Evolutionary conservation across 2,113 vertebrate species (phyloP).

Genomic region (Atractosteus spatula): DNA sequence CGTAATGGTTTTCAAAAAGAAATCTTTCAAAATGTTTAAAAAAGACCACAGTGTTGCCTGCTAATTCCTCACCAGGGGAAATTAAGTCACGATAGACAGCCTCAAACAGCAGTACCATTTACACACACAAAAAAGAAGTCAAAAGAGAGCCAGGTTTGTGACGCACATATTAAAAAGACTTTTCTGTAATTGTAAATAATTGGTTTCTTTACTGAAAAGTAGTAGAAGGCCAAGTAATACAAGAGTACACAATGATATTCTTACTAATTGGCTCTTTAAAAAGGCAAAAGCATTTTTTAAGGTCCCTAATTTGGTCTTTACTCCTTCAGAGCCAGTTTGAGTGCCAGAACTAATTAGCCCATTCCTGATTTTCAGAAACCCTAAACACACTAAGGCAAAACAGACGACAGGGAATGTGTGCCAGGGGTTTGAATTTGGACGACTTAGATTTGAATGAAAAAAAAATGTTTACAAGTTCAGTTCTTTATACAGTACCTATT

Average conservation of each 20-base stretch:
- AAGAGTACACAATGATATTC: constrained; percentile 58
- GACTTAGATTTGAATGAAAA: constrained; percentile 22
- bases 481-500: constrained; percentile 1
- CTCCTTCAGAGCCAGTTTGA: constrained; percentile 58
- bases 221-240: constrained; percentile 58
- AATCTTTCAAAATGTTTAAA: too few species aligned
- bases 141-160: constrained; percentile 32
- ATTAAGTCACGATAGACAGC: neutral
- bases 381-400: constrained; percentile 56
- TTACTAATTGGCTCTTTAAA: constrained; percentile 72
- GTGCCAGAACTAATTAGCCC: constrained; percentile 71
- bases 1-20: too few species aligned
- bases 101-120: neutral
- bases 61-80: too few species aligned
- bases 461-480: constrained; percentile 30
- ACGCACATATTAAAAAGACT: constrained; percentile 44
- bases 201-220: constrained; percentile 53
- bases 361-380: constrained; percentile 63
- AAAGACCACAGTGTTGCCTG: too few species aligned
- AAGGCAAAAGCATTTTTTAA: constrained; percentile 64
- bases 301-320: constrained; percentile 67
- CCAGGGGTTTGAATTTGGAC: constrained; percentile 49
- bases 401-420: constrained; percentile 51
- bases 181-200: constrained; percentile 65
- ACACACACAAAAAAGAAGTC: constrained; percentile 18